Conservation (phyloP, 1,140 invertebrate genomes). For the Zaprionus capensis region DNA sequence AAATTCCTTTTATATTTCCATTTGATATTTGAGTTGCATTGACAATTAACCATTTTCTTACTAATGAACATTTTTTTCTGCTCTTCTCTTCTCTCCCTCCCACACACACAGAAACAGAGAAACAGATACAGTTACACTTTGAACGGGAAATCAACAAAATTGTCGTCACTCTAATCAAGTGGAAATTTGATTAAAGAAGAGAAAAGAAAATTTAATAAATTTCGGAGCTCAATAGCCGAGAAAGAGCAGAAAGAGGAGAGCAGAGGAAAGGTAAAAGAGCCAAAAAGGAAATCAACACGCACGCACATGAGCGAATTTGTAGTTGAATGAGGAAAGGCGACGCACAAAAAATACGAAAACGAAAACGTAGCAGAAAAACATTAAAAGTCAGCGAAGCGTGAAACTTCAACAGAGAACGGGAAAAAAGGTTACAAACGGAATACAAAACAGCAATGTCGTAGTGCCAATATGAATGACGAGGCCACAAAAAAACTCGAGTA, state of each 20-base stretch:
- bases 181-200: conserved; percentile 77
- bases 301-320: conserved; percentile 72
- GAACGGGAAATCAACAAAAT: conserved; percentile 77
- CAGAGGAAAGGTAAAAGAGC: conserved; percentile 49
- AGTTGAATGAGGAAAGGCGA: conserved; percentile 27
- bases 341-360: conserved; percentile 1
- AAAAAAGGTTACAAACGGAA: conserved; percentile 27
- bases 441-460: conserved; percentile 1
- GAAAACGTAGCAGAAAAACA: conserved; percentile 53
- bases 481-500: conserved; percentile 21
- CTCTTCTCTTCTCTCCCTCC: conserved; percentile 17
- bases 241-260: conserved; percentile 2
- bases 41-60: not conserved
- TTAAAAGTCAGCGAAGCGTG: conserved; percentile 69
- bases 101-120: conserved; percentile 7
- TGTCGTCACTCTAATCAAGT: conserved; percentile 80
- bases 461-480: conserved; percentile 17
- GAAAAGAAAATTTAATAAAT: conserved; percentile 76
- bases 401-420: conserved; percentile 49
- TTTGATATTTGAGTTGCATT: not conserved
- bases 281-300: conserved; percentile 68
- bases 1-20: not conserved
- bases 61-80: conserved; percentile 47
- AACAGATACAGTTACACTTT: conserved; percentile 31
- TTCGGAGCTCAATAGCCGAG: conserved; percentile 61